These are phyloP conservation scores for Hiodon tergisus DNA, from an alignment of 2,113 vertebrate genomes.

Conservation along the genomic window DNA sequence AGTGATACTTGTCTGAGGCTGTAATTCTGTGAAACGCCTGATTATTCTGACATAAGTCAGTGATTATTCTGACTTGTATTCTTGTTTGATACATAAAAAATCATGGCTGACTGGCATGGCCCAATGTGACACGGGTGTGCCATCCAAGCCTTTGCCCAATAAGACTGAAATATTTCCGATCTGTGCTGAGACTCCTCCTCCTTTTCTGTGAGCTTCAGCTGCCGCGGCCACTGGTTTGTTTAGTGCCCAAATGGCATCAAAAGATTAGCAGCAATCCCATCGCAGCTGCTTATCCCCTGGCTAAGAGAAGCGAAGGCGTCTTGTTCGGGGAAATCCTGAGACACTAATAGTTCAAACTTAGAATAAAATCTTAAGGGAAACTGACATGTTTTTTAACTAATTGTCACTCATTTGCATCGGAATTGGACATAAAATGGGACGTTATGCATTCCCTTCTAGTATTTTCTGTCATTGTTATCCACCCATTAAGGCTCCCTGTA, in stretches of 20 bases:
- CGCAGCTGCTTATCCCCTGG: conserved; percentile 38
- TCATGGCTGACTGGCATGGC: too few relatives aligned
- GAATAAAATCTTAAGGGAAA: not conserved
- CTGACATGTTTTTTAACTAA: not conserved
- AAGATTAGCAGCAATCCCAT: conserved; percentile 47
- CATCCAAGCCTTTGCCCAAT: too few relatives aligned
- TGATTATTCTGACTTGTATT: too few relatives aligned
- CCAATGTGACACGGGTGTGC: too few relatives aligned
- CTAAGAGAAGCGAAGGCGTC: not conserved
- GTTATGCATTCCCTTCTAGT: not conserved
- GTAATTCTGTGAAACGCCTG: too few relatives aligned
- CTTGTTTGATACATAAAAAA: too few relatives aligned
- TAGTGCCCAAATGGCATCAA: conserved; percentile 40
- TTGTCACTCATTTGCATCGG: not conserved
- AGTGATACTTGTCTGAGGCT: too few relatives aligned
- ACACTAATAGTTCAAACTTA: not conserved
- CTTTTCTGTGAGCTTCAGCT: conserved; percentile 28
- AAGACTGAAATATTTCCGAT: not conserved
- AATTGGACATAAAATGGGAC: not conserved
- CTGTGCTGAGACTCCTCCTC: not conserved
- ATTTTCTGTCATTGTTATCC: not conserved
- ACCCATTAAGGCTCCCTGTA: too few relatives aligned
- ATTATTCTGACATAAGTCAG: too few relatives aligned
- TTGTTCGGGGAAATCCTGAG: not conserved
- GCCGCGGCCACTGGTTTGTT: conserved; percentile 31